Evolutionary conservation across 2,797 vertebrate species (phyloP), one percentile per base, ranked within the genome.

Genomic region (Lagodon rhomboides): DNA sequence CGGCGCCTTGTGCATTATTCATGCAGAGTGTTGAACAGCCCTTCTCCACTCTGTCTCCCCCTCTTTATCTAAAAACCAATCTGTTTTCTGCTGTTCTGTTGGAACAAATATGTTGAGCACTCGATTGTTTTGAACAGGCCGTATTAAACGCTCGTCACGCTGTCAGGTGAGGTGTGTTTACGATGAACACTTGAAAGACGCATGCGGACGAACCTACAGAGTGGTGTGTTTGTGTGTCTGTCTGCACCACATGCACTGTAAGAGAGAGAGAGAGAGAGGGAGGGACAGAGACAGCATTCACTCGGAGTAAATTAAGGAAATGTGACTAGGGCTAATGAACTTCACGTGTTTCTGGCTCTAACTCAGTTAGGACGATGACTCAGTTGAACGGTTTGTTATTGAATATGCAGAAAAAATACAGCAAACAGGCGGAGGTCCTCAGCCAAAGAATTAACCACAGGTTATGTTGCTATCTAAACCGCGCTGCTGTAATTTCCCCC

Each of bases 1-100:
- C 77, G 59, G 27, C 43, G 73, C 66, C 17, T 75, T 1, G 11
- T 92, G 76, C 81, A 90, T 92, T 89, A 93, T 92, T 90, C 80
- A 91, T 89, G 72, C n/a, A 3, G 50, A 69, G 71, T 12, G 73
- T 49, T 79, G 73, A 87, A 69, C 79, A 78, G 81, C 75, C 23
- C 47, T 63, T 49, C 79, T 65, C 25, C 63, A 43, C 64, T 55
- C 50, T 16, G 67, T 63, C 50, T 12, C 72, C 64, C 62, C 64
- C 22, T 44, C 12, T 69, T 62, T 66, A 76, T 87, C 78, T 70
- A 70, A 80, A 79, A 70, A 46, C 2, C 68, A 54, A 73, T 79
- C 71, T 64, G 59, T 77, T 80, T 80, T 43, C 27, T 44, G n/a
- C 55, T 68, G 0, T 63, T 83, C 44, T 69, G 56, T 68, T 62